These are phyloP conservation scores for Elysia crispata DNA, from an alignment of 2,888 invertebrate genomes.

Conservation along the genomic window DNA sequence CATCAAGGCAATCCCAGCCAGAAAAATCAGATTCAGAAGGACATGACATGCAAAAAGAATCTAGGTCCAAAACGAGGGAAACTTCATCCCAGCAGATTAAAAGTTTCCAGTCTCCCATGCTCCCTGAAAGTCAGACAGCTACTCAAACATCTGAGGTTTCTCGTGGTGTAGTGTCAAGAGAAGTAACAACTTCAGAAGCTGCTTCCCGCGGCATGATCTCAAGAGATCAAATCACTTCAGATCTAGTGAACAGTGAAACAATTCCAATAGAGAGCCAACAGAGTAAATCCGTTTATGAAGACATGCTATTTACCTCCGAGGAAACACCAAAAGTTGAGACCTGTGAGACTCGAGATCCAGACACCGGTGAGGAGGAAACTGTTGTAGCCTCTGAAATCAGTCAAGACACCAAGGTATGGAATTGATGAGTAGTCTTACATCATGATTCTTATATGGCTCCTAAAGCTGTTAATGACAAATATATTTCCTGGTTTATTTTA, in stretches of 20 bases:
- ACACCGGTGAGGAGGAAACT: slow-evolving; percentile 15
- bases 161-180: too few species aligned
- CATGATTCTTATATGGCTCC: too few species aligned
- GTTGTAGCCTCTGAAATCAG: too few species aligned
- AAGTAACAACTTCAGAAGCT: too few species aligned
- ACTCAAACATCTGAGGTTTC: too few species aligned
- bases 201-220: not conserved
- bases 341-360: not conserved
- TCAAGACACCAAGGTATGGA: too few species aligned
- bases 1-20: too few species aligned
- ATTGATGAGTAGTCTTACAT: too few species aligned
- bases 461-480: too few species aligned
- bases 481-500: too few species aligned
- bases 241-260: not conserved
- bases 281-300: slow-evolving; percentile 13
- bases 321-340: not conserved
- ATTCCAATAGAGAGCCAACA: slow-evolving; percentile 1
- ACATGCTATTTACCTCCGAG: slow-evolving; percentile 25
- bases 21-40: not conserved
- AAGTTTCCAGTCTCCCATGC: not conserved
- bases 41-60: not conserved
- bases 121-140: not conserved
- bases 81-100: not conserved
- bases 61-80: not conserved
- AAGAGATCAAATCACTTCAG: slow-evolving; percentile 2